Base-by-base conservation (phyloP, 2,113 vertebrate genomes). In the Microtus richardsoni region DNA sequence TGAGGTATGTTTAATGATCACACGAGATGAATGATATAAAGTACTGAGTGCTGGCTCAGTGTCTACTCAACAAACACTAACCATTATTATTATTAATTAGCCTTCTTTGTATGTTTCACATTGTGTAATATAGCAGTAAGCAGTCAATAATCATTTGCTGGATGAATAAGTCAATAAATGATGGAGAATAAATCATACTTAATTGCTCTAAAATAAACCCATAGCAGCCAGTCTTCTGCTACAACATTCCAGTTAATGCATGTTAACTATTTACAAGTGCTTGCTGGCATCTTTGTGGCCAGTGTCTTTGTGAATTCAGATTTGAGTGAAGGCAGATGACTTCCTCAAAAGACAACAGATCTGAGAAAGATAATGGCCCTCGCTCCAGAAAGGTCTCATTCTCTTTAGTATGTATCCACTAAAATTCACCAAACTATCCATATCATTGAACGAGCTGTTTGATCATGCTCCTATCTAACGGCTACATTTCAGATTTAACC, bases 61-160 rank as follows among this genome's bases (percentile, higher is more conserved):
- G n/a, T 66, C 54, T 83, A 62, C 62, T 92, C 77, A 73, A 77
- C 62, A 92, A 96, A 84, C 4, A 11, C 49, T 44, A 47, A 73
- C 88, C 91, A 64, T 89, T 92, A 85, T 93, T 87, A 91, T 95
- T 96, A 97, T 97, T 88, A 97, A 97, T 96, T 94, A 88, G 90
- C 60, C 82, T 92, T 89, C 91, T 92, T 92, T 94, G 66, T 94
- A 39, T 74, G 90, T 73, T 68, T 93, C 77, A 70, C 60, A 93
- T 93, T 96, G 85, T 96, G 88, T 93, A 94, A 90, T 54, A 93
- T 70, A 94, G 94, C 80, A 92, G 95, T 95, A 94, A 95, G 96
- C 90, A 96, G 96, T 97, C 96, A 97, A 97, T 97, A 97, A 98
- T 95, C 73, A 97, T 96, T 96, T 96, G 77, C 91, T 97, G 96